phyloP scores from a whole-genome alignment of 2,888 invertebrate species.

The Ecliptopera silaceata region DNA sequence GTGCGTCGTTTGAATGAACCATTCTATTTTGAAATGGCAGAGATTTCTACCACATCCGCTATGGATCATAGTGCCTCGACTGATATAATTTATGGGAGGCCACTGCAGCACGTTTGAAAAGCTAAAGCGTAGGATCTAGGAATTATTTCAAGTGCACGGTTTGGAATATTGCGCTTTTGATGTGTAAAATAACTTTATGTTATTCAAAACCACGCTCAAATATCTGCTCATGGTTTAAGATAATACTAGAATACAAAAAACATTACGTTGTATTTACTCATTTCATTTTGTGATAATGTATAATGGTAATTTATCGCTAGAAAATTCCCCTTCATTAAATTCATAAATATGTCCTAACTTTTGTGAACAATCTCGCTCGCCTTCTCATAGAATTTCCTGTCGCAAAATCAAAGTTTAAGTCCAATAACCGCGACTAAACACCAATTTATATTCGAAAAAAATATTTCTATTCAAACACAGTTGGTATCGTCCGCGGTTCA shows the following conservation, averaged over 20 bases:
- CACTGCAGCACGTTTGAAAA: conserved; percentile 12
- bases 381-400: conserved; percentile 7
- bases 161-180: too few relatives aligned
- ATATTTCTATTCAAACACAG: conserved; percentile 18
- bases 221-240: too few relatives aligned
- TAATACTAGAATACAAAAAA: too few relatives aligned
- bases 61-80: conserved; percentile 14
- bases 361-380: not conserved
- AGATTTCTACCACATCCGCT: conserved; percentile 13
- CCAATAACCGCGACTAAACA: conserved; percentile 19
- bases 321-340: too few relatives aligned
- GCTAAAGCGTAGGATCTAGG: not conserved
- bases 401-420: conserved; percentile 14
- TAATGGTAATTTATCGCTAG: too few relatives aligned
- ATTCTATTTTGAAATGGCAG: conserved; percentile 8
- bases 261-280: too few relatives aligned
- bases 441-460: conserved; percentile 28
- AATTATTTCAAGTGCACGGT: not conserved
- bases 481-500: conserved; percentile 21
- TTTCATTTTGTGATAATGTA: too few relatives aligned
- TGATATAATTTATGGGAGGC: conserved; percentile 15
- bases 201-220: too few relatives aligned
- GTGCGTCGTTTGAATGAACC: not conserved
- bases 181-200: too few relatives aligned
- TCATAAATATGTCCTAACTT: too few relatives aligned